Conservation (phyloP, 2,113 vertebrate genomes). For the Prochilodus magdalenae region DNA sequence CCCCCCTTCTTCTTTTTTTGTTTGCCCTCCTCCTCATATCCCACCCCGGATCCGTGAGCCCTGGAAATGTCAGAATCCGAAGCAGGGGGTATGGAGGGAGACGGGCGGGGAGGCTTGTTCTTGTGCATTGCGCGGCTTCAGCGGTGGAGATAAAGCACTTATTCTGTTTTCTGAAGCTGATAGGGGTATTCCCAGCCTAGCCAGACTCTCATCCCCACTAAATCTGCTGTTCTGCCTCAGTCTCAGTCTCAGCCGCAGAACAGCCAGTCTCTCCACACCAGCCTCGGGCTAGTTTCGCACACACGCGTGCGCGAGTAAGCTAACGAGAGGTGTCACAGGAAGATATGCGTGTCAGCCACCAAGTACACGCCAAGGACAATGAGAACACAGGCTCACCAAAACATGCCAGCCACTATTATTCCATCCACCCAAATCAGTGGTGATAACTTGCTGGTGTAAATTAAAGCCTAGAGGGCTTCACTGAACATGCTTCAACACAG, state of each 20-base stretch:
- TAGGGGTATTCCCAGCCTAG: slow-evolving; percentile 31
- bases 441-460: background rate
- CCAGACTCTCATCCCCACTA: slow-evolving; percentile 26
- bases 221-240: slow-evolving; percentile 33
- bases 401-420: background rate
- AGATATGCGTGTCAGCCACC: slow-evolving; percentile 2
- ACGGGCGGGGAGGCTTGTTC: slow-evolving; percentile 5
- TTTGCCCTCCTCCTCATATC: slow-evolving; percentile 41
- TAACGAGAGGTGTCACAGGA: slow-evolving; percentile 23
- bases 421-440: background rate
- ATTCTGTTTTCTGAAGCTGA: slow-evolving; percentile 40
- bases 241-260: background rate
- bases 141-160: slow-evolving; percentile 38
- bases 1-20: slow-evolving; percentile 1
- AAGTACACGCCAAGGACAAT: background rate
- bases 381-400: background rate
- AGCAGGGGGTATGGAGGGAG: slow-evolving; percentile 27
- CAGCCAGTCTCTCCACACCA: slow-evolving; percentile 16
- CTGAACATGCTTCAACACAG: background rate
- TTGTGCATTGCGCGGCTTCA: slow-evolving; percentile 38
- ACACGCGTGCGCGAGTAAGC: background rate
- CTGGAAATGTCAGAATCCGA: slow-evolving; percentile 47
- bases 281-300: slow-evolving; percentile 7
- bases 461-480: background rate
- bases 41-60: slow-evolving; percentile 13